A percentile compares a stretch with the other conserved stretches of the same genome.
Evolutionary conservation across 2,888 invertebrate genomes (phyloP).

Genomic region (Dryocosmus kuriphilus): DNA sequence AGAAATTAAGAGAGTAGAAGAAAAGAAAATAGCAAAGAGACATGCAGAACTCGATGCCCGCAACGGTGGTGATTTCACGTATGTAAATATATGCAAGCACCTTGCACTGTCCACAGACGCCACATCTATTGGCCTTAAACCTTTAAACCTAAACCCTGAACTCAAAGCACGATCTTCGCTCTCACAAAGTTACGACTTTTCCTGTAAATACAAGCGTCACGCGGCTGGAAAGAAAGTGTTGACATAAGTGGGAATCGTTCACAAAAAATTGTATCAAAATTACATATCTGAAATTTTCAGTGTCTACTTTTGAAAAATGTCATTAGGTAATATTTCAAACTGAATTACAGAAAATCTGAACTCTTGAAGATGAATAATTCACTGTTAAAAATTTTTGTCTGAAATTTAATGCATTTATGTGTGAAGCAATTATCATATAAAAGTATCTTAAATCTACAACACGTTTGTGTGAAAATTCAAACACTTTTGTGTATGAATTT

Average conservation of each 20-base stretch:
- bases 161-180: background rate
- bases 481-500: too few relatives aligned
- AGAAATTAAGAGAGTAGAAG: conserved; percentile 3
- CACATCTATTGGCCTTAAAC: conserved; percentile 63
- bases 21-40: background rate
- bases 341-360: too few relatives aligned
- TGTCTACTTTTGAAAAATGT: too few relatives aligned
- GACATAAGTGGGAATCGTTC: background rate
- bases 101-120: conserved; percentile 57
- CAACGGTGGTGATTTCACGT: conserved; percentile 50
- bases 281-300: background rate
- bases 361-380: too few relatives aligned
- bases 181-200: conserved; percentile 8
- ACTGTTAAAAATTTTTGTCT: too few relatives aligned
- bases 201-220: conserved; percentile 39
- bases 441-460: too few relatives aligned
- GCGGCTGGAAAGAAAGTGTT: background rate
- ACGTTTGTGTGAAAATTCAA: too few relatives aligned
- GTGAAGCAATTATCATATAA: too few relatives aligned
- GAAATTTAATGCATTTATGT: too few relatives aligned
- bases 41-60: conserved; percentile 6
- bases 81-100: conserved; percentile 67
- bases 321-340: too few relatives aligned
- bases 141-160: conserved; percentile 60
- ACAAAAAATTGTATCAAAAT: background rate